Conservation (phyloP, 2,797 vertebrate species). For the Helicolenus hilgendorfi region DNA sequence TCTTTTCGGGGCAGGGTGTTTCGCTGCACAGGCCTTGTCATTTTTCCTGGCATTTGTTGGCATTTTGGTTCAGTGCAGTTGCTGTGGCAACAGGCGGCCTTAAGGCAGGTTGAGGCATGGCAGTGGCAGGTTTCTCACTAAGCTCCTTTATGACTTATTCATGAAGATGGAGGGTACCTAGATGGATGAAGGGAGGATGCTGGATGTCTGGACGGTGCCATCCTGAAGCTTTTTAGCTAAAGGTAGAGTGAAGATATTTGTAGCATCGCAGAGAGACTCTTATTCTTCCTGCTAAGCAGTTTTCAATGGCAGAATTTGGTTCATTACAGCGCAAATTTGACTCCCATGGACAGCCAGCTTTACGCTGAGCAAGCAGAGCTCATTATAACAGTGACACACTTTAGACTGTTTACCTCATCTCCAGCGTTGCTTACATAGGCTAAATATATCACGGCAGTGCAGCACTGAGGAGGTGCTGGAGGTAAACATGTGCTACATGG, state of each 20-base stretch:
- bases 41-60: constrained; percentile 69
- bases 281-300: constrained; percentile 13
- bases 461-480: not conserved
- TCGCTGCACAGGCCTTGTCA: constrained; percentile 23
- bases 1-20: constrained; percentile 15
- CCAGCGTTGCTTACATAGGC: constrained; percentile 38
- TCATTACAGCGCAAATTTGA: constrained; percentile 23
- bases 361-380: constrained; percentile 60
- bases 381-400: constrained; percentile 66
- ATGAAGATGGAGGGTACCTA: constrained; percentile 39
- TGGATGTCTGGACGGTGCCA: not conserved
- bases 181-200: constrained; percentile 7
- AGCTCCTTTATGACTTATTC: constrained; percentile 60
- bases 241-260: not conserved
- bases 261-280: not conserved
- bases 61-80: constrained; percentile 77
- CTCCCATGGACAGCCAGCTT: not conserved
- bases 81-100: constrained; percentile 73
- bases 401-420: constrained; percentile 48
- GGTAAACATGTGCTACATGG: constrained; percentile 31
- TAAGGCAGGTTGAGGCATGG: constrained; percentile 29
- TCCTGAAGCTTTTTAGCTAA: not conserved
- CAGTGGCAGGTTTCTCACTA: constrained; percentile 20
- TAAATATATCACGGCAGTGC: constrained; percentile 32
- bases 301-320: constrained; percentile 30